Conservation (phyloP, 2,797 vertebrate genomes). For the Pseudotriccus pelzelni region DNA sequence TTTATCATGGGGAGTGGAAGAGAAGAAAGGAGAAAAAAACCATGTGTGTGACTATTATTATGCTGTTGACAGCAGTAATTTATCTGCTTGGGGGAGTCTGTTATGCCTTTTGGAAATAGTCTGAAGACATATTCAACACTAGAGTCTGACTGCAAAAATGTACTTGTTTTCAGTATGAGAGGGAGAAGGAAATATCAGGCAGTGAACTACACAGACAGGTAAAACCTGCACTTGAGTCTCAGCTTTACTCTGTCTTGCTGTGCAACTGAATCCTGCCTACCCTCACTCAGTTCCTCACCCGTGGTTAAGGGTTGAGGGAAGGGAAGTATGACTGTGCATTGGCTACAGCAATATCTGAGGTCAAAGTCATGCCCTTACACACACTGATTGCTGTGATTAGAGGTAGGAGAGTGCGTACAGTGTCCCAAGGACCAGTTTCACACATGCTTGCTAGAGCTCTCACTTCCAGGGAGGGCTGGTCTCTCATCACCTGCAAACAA, state of each 20-base stretch:
- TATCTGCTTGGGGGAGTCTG: not conserved
- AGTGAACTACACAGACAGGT: not conserved
- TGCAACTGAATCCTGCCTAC: not conserved
- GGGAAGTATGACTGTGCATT: not conserved
- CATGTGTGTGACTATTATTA: not conserved
- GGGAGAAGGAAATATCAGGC: not conserved
- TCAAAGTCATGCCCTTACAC: not conserved
- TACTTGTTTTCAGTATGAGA: not conserved
- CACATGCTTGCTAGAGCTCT: not conserved
- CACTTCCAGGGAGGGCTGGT: not conserved
- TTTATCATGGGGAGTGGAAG: not conserved
- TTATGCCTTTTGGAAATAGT: not conserved
- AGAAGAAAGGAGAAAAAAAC: not conserved
- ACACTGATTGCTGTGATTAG: not conserved
- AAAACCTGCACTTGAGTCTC: not conserved
- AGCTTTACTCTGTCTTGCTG: not conserved
- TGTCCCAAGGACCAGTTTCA: not conserved
- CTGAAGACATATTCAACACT: not conserved
- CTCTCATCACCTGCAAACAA: not conserved
- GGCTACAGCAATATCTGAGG: not conserved
- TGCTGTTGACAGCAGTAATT: not conserved
- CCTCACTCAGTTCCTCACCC: not conserved
- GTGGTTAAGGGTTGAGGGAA: not conserved
- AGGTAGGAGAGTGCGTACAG: not conserved
- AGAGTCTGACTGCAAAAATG: not conserved